Base-by-base conservation (phyloP, 2,113 vertebrate genomes). In the Mormoops blainvillei region DNA sequence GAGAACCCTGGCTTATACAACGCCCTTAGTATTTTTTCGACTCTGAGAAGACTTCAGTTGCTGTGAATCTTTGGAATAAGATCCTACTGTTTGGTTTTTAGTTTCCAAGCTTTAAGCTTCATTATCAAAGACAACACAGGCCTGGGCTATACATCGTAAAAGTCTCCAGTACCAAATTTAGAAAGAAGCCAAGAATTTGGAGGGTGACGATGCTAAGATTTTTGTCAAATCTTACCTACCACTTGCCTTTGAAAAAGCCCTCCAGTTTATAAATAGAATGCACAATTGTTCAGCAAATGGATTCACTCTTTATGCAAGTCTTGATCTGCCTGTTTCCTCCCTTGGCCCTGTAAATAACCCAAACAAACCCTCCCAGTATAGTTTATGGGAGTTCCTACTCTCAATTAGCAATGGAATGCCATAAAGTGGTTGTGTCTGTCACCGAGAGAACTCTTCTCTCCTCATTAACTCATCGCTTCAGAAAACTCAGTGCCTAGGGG, bases 381-480 rank as follows among this genome's bases (percentile, higher is more conserved):
- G 95, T 97, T 96, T 97, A 97, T 65, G 83, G 93, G 88, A 84
- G 70, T 87, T 78, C 82, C 93, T 94, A 22, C 83, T 96, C 94
- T 96, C 96, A 96, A 82, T 98, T 97, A 97, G 95, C 91, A 94
- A 83, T 56, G 80, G 87, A 91, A 94, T 93, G 70, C 86, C 74
- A 48, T 96, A 87, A 94, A 95, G 89, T 80, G 91, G 16, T 80
- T 91, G 38, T 54, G 54, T 95, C 58, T 2, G 70, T 78, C 89
- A 65, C 78, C n/a, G 95, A 87, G 48, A 96, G 83, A 89, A 96
- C 58, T 94, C 56, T 89, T 87, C 80, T 97, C 91, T 97, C 83
- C 96, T 97, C 95, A 97, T 97, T 97, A 98, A 93, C 94, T 96
- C 83, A 89, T 93, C 3, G 58, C 93, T 94, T 97, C 97, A 92